Base-by-base conservation (phyloP, 2,113 vertebrate genomes). In the Edolisoma coerulescens region DNA sequence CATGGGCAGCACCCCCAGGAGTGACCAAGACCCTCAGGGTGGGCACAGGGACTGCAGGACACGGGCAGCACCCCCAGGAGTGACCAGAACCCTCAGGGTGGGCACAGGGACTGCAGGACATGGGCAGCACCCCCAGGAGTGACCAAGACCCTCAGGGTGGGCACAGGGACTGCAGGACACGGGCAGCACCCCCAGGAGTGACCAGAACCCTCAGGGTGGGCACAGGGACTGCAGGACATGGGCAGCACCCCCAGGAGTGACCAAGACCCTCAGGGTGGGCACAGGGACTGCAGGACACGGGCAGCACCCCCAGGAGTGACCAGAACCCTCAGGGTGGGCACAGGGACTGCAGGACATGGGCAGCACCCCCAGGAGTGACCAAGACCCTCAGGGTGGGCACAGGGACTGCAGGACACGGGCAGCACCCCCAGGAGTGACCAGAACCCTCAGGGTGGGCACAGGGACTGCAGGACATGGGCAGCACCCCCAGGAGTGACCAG, bases 21-120 rank as follows among this genome's bases (percentile, higher is more conserved):
- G 27, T 82, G 74, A 81, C 11, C 35, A 1, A 19, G 32, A 21
- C 19, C 27, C 4, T 27, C 80, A 98, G 98, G 95, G 96, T 98
- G 85, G 49, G 21, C 68, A 14, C 69, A 10, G 56, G 33, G 22
- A 11, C n/a, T 26, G n/a, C 33, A 9, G 19, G 23, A 9, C 15
- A 8, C 1, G 1, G 0, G 13, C 54, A 26, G 13, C 59, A 16
- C 6, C 47, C 3, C 16, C 2, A 4, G 0, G 6, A 42, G 27
- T 82, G 74, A 81, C 11, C 35, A 1, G 21, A 28, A 21, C 19
- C 27, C 4, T 27, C 80, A 98, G 98, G 95, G 96, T 98, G 85
- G 49, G 21, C 68, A 14, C 69, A 10, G 56, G 33, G 22, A 11
- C n/a, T 26, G n/a, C 33, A 9, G 19, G 23, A 9, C 15, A 8